phyloP scores from a whole-genome alignment of 2,888 invertebrate genomes.

The Scaptomyza tumidula region DNA sequence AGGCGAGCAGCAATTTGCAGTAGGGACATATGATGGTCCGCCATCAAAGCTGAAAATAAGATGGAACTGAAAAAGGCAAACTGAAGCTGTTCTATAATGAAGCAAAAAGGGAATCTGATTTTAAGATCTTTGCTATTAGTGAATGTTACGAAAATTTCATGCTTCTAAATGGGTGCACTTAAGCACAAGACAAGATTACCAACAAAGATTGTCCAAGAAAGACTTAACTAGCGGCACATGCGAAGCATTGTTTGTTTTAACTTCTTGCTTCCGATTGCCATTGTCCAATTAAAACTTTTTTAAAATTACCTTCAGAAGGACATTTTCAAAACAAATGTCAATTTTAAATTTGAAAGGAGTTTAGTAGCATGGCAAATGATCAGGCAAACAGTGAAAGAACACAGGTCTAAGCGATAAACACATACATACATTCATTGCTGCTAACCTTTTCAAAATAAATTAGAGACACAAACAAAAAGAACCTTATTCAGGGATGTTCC shows the following conservation, averaged over 20 bases:
- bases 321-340: conserved; percentile 8
- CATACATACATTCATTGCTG: conserved; percentile 29
- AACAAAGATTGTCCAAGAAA: too few species aligned
- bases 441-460: conserved; percentile 37
- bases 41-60: not conserved
- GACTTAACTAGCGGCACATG: too few species aligned
- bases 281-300: too few species aligned
- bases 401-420: too few species aligned
- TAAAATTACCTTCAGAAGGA: too few species aligned
- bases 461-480: conserved; percentile 44
- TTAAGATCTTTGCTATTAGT: too few species aligned
- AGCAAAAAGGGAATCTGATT: not conserved
- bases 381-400: conserved; percentile 38
- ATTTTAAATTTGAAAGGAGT: conserved; percentile 38
- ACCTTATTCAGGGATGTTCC: conserved; percentile 64
- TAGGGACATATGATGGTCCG: not conserved
- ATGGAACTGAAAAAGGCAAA: not conserved
- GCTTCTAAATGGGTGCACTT: too few species aligned
- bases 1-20: conserved; percentile 57
- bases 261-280: too few species aligned
- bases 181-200: too few species aligned
- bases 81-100: not conserved
- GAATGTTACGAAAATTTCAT: too few species aligned
- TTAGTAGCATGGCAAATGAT: conserved; percentile 57
- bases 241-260: too few species aligned